phyloP scores from a whole-genome alignment of 2,888 invertebrate species.

The Synergus japonicus region DNA sequence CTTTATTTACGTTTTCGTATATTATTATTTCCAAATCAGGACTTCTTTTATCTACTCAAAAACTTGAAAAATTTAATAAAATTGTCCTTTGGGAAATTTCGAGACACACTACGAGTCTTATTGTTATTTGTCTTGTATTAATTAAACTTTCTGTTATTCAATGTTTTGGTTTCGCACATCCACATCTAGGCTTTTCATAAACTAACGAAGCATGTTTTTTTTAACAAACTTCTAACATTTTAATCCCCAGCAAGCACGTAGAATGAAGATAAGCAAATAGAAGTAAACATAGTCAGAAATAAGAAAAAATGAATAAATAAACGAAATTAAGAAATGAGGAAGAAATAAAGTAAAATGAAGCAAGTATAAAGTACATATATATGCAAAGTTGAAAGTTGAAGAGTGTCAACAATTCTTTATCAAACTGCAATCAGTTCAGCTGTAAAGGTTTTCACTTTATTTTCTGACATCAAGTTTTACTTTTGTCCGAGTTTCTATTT shows the following conservation, averaged over 20 bases:
- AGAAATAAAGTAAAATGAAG: not conserved
- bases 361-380: not conserved
- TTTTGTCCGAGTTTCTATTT: constrained; percentile 22
- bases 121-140: not conserved
- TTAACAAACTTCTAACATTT: not conserved
- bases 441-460: constrained; percentile 3
- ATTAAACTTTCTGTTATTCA: not conserved
- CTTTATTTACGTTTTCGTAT: not conserved
- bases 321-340: not conserved
- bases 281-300: not conserved
- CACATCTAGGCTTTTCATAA: not conserved
- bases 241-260: constrained; percentile 8
- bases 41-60: not conserved
- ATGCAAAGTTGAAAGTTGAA: not conserved
- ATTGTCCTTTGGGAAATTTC: too few relatives aligned
- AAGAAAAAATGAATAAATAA: not conserved
- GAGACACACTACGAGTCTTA: not conserved
- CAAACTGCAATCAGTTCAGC: not conserved
- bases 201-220: constrained; percentile 22
- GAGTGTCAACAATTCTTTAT: not conserved
- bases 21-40: not conserved
- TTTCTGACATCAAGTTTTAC: constrained; percentile 13
- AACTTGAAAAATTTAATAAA: not conserved
- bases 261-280: not conserved
- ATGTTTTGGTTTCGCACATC: not conserved